Base-by-base conservation (phyloP, 2,113 vertebrate genomes). In the Oncorhynchus kisutch region DNA sequence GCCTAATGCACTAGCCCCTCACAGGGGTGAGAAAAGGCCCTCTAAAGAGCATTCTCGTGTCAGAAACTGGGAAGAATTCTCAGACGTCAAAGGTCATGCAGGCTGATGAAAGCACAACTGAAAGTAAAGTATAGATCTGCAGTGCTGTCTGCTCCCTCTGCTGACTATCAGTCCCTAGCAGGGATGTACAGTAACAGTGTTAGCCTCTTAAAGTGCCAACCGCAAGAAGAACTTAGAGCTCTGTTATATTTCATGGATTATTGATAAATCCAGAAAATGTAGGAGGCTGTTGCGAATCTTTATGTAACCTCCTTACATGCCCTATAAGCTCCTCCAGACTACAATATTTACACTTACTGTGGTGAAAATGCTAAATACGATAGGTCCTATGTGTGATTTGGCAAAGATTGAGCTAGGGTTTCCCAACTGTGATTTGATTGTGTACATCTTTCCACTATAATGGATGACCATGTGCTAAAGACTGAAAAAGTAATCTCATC, bases 41-140 rank as follows among this genome's bases (percentile, higher is more conserved):
- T 34, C 31, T 34, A 69, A 69, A 69, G 67, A 69, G 34, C 67
- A 48, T 45, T 69, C 67, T 45, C 34, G 48, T 69, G 67, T 69
- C 31, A 20, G 18, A 5, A 45, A 20, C 67, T 45, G 66, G 34
- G 67, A 69, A 69, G 20, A 20, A 39, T 22, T 14, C 68, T 49
- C 39, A 49, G 45, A 70, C 45, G 7, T 31, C 16, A 13, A 3
- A 70, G 68, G 68, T 70, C 68, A 70, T 29, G 24, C 45, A 45
- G 20, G n/a, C 4, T 22, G 34, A 49, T 3, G 20, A 25, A 49
- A 70, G n/a, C 65, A 48, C 39, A 14, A 5, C 31, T 31, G 66
- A 45, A 12, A 29, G 60, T 16, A 29, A 67, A n/a, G 13, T 14
- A 3, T 1, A 12, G 25, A 25, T 67, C 27, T 25, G 29, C 22